Base-by-base conservation (phyloP, 2,888 invertebrate species). In the Meta bourneti region DNA sequence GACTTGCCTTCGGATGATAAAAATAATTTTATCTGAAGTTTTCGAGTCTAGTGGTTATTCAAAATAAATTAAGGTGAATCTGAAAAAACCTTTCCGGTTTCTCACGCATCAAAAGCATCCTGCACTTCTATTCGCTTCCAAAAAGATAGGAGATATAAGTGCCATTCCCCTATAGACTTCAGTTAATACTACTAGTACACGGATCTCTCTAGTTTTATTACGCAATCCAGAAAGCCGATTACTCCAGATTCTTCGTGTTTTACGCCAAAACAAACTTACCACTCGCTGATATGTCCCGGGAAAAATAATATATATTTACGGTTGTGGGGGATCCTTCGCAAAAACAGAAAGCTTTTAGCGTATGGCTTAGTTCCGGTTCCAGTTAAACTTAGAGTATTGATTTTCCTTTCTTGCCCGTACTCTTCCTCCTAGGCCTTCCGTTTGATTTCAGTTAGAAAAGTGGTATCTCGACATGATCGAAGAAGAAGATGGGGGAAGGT, bases 301-400 rank as follows among this genome's bases (percentile, higher is more conserved):
- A 61, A 61, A 61, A 61, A 61, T 61, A 61, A 6, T 16, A 61
- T 16, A 61, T 61, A 61, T 61, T 61, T 61, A 61, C 61, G 61
- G 61, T 9, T 16, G 61, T 16, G 9, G 16, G 16, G 61, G 61
- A 61, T 61, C 61, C 11, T 61, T 16, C 61, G 16, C 61, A 16
- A 61, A 13, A 77, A 85, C 49, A 75, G 71, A 88, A 88, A 88
- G 80, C 88, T 88, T 88, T 88, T 88, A 88, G 80, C 88, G 88
- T 80, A 74, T 80, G 61, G 88, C 88, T 80, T 88, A 72, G 71
- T 48, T 86, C 71, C 78, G 49, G 72, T 80, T 88, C 52, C 80
- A 80, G 79, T 81, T 80, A 49, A 70, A 74, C 74, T 72, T 81
- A 48, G 71, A 81, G 88, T 88, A 88, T 88, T 74, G 80, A 79